A percentile compares a stretch with the other conserved stretches of the same genome.
phyloP scores from a whole-genome alignment of 2,113 vertebrate species.

The Gnathonemus longibarbis region DNA sequence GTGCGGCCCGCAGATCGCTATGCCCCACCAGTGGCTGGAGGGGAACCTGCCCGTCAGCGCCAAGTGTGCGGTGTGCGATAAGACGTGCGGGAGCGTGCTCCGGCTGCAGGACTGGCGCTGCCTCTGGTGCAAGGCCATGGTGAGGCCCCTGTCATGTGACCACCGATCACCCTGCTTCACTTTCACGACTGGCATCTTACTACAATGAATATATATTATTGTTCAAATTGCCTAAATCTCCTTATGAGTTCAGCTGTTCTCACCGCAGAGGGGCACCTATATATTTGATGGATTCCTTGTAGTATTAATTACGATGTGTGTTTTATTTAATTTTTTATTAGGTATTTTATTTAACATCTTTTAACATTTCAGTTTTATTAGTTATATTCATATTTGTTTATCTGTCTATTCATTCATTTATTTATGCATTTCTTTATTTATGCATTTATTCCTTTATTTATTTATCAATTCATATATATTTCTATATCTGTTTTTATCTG shows the following conservation, averaged over 20 bases:
- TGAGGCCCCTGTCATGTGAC: slow-evolving; percentile 44
- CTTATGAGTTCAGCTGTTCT: not conserved
- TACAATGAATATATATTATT: not conserved
- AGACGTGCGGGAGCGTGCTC: slow-evolving; percentile 93
- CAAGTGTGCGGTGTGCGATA: slow-evolving; percentile 94
- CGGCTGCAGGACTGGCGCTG: slow-evolving; percentile 96
- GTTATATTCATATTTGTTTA: not conserved
- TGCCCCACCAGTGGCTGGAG: slow-evolving; percentile 98
- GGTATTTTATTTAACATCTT: not conserved
- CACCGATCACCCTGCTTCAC: not conserved
- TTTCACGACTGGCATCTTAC: not conserved
- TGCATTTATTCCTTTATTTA: too few relatives aligned
- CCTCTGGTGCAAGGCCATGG: slow-evolving; percentile 98
- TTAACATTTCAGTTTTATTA: not conserved
- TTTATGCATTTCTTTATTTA: too few relatives aligned
- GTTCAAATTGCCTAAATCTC: not conserved
- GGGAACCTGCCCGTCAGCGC: slow-evolving; percentile 95
- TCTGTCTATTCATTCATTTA: not conserved
- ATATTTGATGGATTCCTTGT: not conserved
- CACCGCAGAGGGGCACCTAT: not conserved
- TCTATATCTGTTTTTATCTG: not conserved
- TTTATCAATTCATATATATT: not conserved
- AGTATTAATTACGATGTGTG: not conserved
- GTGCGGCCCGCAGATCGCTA: slow-evolving; percentile 70
- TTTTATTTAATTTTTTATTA: not conserved